These are phyloP conservation scores for Ibycter americanus DNA, from an alignment of 2,797 vertebrate genomes.

Conservation along the genomic window DNA sequence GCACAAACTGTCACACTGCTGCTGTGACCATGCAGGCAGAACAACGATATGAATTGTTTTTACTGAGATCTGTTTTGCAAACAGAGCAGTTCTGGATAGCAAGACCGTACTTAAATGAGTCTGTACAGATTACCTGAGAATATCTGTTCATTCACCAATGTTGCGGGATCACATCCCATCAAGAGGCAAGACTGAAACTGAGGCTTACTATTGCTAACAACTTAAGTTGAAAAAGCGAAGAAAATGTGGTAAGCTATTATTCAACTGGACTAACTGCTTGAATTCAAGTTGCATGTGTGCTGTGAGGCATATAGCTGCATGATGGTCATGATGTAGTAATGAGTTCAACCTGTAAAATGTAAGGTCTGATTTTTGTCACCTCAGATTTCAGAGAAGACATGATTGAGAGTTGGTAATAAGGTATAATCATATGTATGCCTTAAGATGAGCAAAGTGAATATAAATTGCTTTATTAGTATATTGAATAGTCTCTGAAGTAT, in stretches of 20 bases:
- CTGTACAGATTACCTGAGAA: not conserved
- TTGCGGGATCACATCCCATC: not conserved
- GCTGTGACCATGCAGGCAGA: not conserved
- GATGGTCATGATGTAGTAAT: not conserved
- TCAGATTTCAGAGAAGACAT: not conserved
- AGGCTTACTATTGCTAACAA: not conserved
- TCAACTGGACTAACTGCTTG: not conserved
- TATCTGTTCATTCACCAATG: fast-evolving
- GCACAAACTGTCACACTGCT: fast-evolving
- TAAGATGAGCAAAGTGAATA: not conserved
- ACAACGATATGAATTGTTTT: not conserved
- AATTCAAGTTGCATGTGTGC: not conserved
- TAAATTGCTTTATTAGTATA: not conserved
- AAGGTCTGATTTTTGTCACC: not conserved
- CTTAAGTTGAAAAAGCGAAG: not conserved
- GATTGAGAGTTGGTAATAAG: not conserved
- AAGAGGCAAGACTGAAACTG: not conserved
- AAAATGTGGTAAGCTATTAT: not conserved
- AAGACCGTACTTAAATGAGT: not conserved
- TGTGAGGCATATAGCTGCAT: not conserved
- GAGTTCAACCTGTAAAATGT: not conserved
- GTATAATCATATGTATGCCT: not conserved
- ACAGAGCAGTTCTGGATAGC: not conserved
- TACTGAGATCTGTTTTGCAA: not conserved
- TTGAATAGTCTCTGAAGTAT: not conserved